Evolutionary conservation across 2,113 vertebrate species (phyloP).

Genomic region (Amphiprion ocellaris): DNA sequence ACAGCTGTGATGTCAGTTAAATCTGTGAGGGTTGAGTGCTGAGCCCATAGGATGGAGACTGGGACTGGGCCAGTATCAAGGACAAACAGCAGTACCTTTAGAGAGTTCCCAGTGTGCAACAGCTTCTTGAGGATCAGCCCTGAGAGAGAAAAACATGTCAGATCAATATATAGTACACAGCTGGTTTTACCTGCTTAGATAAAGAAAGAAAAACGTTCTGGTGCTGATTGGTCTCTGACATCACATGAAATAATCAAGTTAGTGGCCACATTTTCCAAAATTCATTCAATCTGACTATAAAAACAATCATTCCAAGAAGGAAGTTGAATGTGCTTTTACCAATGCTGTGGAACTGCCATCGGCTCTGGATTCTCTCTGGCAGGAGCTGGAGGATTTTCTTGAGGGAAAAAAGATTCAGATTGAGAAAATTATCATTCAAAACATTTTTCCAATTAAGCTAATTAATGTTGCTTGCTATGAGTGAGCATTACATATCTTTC

Average conservation of each 20-base stretch:
- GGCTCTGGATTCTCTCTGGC: constrained; percentile 95
- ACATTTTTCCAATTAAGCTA: too few species aligned
- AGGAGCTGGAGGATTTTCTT: constrained; percentile 99
- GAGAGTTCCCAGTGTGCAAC: constrained; percentile 97
- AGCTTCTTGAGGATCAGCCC: constrained; percentile 99
- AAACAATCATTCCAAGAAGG: constrained; percentile 60
- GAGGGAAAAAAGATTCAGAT: constrained; percentile 26
- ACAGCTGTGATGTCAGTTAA: too few species aligned
- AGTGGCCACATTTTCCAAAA: neutral
- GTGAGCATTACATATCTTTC: too few species aligned
- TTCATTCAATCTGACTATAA: constrained; percentile 8
- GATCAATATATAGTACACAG: neutral
- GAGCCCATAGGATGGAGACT: too few species aligned
- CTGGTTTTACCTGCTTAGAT: neutral
- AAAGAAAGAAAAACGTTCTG: neutral
- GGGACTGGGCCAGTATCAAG: neutral
- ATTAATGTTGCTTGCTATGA: too few species aligned
- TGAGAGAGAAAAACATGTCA: constrained; percentile 63
- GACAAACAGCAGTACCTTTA: constrained; percentile 89
- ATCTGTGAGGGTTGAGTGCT: too few species aligned
- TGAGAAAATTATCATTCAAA: too few species aligned
- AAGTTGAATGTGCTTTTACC: constrained; percentile 77
- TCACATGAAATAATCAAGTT: neutral
- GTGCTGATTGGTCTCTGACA: neutral
- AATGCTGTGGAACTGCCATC: constrained; percentile 99